Base-by-base conservation (phyloP, 2,113 vertebrate genomes). In the Serinus canaria region DNA sequence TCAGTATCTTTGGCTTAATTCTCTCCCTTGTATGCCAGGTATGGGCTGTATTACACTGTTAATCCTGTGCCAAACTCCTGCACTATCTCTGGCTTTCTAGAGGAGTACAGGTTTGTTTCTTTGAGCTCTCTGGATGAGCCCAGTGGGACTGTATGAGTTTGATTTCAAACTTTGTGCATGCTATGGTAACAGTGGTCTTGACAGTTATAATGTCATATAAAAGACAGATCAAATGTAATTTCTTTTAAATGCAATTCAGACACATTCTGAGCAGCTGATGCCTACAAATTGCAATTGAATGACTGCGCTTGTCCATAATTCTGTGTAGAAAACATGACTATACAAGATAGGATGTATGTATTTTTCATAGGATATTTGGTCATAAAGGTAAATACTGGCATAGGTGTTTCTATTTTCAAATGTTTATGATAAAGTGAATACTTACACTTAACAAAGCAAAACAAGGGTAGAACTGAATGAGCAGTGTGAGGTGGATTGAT, bases 121-220 rank as follows among this genome's bases (percentile, higher is more conserved):
- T 47, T 52, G 28, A n/a, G 39, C 37, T 90, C 12, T 14, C 9
- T 1, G 4, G 13, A 37, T 0, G 1, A 82, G 8, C 14, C 5
- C 46, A 43, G 13, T 27, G 3, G 6, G 44, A n/a, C 39, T 60
- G 5, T n/a, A 35, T 6, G 4, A 19, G 5, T 67, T 58, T 44
- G 23, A 30, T 58, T 60, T 66, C 50, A 55, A 69, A 77, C 56
- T 72, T 20, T 30, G 11, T 81, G 15, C 4, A 23, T 0, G 0
- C 7, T 74, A 0, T 62, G 15, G 9, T 3, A 21, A 17, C 9
- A 33, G 56, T 58, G 14, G 6, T 70, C 18, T 58, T 52, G 58
- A 14, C 27, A 74, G 14, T 22, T 67, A 35, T 77, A 30, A 39
- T 0, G 0, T 66, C 1, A 7, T 53, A 7, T 30, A 53, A 74